Base-by-base conservation (phyloP, 1,140 invertebrate genomes). In the Penaeus japonicus region DNA sequence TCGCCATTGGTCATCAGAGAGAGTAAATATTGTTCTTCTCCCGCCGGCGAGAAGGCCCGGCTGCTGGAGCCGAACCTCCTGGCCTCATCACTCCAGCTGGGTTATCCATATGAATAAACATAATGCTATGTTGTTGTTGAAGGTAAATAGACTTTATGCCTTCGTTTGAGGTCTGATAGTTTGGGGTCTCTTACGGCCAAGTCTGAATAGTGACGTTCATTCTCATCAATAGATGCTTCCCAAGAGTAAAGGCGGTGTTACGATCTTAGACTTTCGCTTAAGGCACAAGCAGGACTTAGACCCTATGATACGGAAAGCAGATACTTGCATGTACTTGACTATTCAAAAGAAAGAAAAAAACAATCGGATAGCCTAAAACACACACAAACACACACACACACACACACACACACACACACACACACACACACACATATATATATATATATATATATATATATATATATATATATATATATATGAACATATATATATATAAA, bases 51-150 rank as follows among this genome's bases (percentile, higher is more conserved):
- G 80, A 82, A 77, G 86, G 81, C 54, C 86, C 79, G 30, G 54
- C 86, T 54, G 78, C 65, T 82, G 47, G 57, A 77, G 62, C 65
- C 39, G 79, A 30, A 57, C 70, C 80, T 75, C 80, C 80, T 77
- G 47, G 53, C 80, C 80, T 55, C 86, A 78, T 88, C 86, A 55
- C 86, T 88, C 65, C 86, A 88, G 86, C 86, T 82, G 86, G 80
- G 86, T 88, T 88, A 88, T 88, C 78, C 70, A 81, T 88, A 88
- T 88, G 86, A 88, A 88, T 88, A 88, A 84, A 88, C 86, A 88
- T 88, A 88, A 88, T 88, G 80, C 80, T 84, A 65, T 83, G 65
- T 77, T 83, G 86, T 88, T 88, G 86, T 84, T 82, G 20, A 83
- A 88, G 86, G 80, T 88, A 88, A 88, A 88, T 88, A 88, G 80